Base-by-base conservation (phyloP, 2,888 invertebrate genomes). In the Drosophila conformis region DNA sequence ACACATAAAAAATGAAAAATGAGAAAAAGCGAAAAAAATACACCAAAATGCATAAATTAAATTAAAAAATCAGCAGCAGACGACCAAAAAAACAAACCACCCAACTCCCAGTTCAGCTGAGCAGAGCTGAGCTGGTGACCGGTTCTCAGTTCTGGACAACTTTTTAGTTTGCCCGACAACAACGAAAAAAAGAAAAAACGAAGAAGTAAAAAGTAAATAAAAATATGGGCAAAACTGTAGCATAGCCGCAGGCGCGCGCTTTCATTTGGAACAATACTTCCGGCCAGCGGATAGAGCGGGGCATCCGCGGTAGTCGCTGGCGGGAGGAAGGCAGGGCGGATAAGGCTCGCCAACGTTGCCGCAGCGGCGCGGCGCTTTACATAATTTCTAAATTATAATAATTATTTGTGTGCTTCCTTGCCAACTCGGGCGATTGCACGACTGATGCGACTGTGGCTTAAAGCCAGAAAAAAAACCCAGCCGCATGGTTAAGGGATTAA, bases 371-470 rank as follows among this genome's bases (percentile, higher is more conserved):
- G 82, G 81, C 87, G 87, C 82, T 89, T 87, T 89, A 86, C 90
- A 90, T 89, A 86, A 90, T 90, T 90, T 87, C 83, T 86, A 90
- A 90, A 90, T 90, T 88, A 89, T 90, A 86, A 90, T 90, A 90
- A 88, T 90, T 89, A 90, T 90, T 90, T 89, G 88, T 87, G 82
- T 89, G 79, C 87, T 90, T 88, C 87, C 88, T 87, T 75, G 75
- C 63, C 69, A 67, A 71, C 61, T 49, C 67, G 67, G 68, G 67
- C 60, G 54, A 63, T 69, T 40, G 25, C 33, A 27, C 59, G 56
- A 67, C 56, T 52, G 59, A 68, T 38, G 58, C 62, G 67, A 48
- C 54, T 57, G 53, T 52, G 62, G 65, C 74, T 70, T 73, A 54
- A 73, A 77, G 74, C 51, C 61, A n/a, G 36, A 35, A 36, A 64